Percentiles rank a stretch among this genome's conserved stretches.
Evolutionary conservation across 2,888 invertebrate genomes (phyloP).

Genomic region (Agrotis exclamationis): DNA sequence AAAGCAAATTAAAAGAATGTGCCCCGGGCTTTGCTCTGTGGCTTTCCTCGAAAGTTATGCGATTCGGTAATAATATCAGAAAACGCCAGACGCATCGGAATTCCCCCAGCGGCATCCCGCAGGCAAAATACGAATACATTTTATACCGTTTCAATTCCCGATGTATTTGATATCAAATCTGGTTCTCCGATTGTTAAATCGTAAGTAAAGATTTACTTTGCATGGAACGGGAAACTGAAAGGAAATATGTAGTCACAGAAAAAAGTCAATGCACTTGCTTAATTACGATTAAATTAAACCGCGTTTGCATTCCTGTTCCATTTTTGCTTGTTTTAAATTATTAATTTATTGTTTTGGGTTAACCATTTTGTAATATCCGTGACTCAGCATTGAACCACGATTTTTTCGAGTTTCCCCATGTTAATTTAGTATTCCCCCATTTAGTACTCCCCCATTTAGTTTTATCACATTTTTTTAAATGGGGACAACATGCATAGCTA

Average conservation of each 20-base stretch:
- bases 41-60: slow-evolving; percentile 40
- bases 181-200: slow-evolving; percentile 23
- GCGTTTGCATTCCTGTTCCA: neutral
- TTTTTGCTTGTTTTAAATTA: neutral
- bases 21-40: slow-evolving; percentile 7
- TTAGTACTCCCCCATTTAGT: slow-evolving; percentile 17
- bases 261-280: neutral
- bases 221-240: slow-evolving; percentile 16
- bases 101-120: slow-evolving; percentile 48
- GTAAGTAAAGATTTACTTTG: neutral
- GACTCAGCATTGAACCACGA: slow-evolving; percentile 9
- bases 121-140: slow-evolving; percentile 46
- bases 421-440: slow-evolving; percentile 30
- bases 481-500: slow-evolving; percentile 8
- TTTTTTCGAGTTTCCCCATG: slow-evolving; percentile 12
- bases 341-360: neutral
- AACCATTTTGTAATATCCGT: slow-evolving; percentile 15
- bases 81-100: slow-evolving; percentile 44
- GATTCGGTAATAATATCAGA: slow-evolving; percentile 45
- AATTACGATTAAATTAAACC: neutral
- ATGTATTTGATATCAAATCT: slow-evolving; percentile 12
- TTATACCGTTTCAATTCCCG: slow-evolving; percentile 25
- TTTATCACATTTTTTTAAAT: neutral
- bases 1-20: slow-evolving; percentile 13
- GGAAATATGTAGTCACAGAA: neutral